Evolutionary conservation across 2,797 vertebrate genomes (phyloP), one percentile per base, ranked within the genome.

Genomic region (Acanthurus tractus): DNA sequence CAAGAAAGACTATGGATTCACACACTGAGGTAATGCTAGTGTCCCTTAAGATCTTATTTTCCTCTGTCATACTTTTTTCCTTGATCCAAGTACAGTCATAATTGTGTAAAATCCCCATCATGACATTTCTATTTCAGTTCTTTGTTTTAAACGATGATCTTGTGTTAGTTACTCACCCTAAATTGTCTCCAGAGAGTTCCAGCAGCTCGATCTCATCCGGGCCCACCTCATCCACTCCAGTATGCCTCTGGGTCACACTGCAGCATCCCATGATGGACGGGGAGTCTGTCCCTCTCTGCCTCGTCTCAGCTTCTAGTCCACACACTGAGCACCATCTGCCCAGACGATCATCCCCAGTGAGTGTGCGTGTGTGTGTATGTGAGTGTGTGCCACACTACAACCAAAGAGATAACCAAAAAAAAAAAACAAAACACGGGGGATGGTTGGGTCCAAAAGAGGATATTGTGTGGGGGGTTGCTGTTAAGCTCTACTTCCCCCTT

Each of bases 121-220:
- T 1, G 13, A 8, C 12, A 29, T 57, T 38, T 66, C 34, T 62
- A 55, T 53, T 46, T 76, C 9, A 49, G 1, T 4, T 61, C 23
- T 8, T 8, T 18, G 13, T 22, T 75, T 67, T 44, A 38, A 73
- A 63, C 2, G 34, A 1, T 38, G 6, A 36, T 53, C 8, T 11
- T 74, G 20, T 49, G 8, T 48, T 14, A 8, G 22, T 55, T 17
- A 80, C 95, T 95, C 95, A 96, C 96, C 96, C 94, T 63, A 89
- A 61, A 63, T 64, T 91, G 62, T 94, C 92, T 56, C 88, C 90
- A 14, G 86, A 81, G 10, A 95, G 85, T 83, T 95, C 91, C 88
- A 96, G 88, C 10, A 96, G 93, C 76, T 96, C 95, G 2, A 95
- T 93, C 88, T 96, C 95, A 45, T 96, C 96, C 1, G 96, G 96